Base-by-base conservation (phyloP, 2,797 vertebrate species). In the Myripristis jacobus region DNA sequence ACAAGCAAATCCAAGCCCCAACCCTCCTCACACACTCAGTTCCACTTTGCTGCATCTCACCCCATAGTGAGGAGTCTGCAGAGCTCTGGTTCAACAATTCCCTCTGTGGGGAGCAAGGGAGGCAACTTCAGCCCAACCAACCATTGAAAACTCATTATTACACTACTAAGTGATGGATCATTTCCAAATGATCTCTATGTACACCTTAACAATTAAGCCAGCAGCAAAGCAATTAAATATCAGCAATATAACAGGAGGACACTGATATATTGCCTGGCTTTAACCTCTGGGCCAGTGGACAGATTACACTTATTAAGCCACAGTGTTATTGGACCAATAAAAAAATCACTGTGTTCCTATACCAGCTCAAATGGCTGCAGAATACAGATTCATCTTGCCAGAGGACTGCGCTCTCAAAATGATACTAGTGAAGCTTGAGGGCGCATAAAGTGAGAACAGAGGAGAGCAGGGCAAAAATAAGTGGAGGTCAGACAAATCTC, bases 101-200 rank as follows among this genome's bases (percentile, higher is more conserved):
- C 68, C 85, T 88, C 59, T 84, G 44, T 75, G 70, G 81, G 81
- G 86, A 92, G 69, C 22, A 67, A 62, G 76, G 68, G 86, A 92
- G 83, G 66, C 82, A 57, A 83, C 76, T 47, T 67, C 75, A 52
- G 69, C 87, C 84, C 89, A 90, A 76, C 85, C 90, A 92, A 77
- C 91, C 93, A 92, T 94, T 90, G 94, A 92, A 94, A 95, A 93
- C 89, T 94, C 94, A 95, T 96, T 96, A 96, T 91, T 91, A 82
- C 79, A 89, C 67, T 83, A 90, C 89, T 94, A 93, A 95, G 90
- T 80, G 83, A 95, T 93, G 94, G 93, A 95, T 95, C 89, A 88
- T 88, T 92, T 93, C 91, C 91, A 94, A 93, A 93, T 94, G 85
- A 88, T 94, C 88, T 86, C 79, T 90, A 80, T 87, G 62, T 82